These are phyloP conservation scores for Scaptomyza parva DNA, from an alignment of 2,888 invertebrate species.

Conservation along the genomic window DNA sequence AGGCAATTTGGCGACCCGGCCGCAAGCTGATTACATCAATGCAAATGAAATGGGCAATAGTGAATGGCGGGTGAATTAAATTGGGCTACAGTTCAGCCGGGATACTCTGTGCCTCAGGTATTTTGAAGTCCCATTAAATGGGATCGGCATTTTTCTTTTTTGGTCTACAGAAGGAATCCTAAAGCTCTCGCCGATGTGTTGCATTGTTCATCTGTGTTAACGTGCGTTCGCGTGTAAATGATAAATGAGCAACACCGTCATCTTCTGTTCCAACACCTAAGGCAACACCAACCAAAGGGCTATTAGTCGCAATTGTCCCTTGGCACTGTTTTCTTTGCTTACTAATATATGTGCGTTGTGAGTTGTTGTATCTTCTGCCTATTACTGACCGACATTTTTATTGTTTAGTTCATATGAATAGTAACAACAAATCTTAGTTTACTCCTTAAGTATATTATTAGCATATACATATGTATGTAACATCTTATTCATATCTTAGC, in stretches of 20 bases:
- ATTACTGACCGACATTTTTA: conserved; percentile 15
- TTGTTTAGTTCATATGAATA: neutral
- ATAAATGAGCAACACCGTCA: conserved; percentile 71
- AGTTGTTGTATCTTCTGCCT: conserved; percentile 33
- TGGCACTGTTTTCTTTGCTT: conserved; percentile 43
- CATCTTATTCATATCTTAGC: neutral
- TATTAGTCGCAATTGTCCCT: conserved; percentile 72
- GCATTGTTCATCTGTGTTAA: conserved; percentile 60
- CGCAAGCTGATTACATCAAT: conserved; percentile 80
- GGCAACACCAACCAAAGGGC: conserved; percentile 65
- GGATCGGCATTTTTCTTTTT: conserved; percentile 48
- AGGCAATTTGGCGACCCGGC: conserved; percentile 68
- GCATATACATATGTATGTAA: neutral
- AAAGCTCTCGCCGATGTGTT: conserved; percentile 35
- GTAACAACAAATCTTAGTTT: neutral
- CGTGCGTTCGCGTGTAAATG: conserved; percentile 79
- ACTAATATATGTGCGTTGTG: too few relatives aligned
- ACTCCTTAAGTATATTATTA: neutral
- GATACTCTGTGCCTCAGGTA: conserved; percentile 2
- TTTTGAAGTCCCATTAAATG: conserved; percentile 41
- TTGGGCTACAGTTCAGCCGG: conserved; percentile 2
- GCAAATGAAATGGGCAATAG: conserved; percentile 64
- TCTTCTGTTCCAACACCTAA: conserved; percentile 45
- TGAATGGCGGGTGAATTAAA: conserved; percentile 24
- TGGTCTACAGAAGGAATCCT: conserved; percentile 35